Conservation (phyloP, 1,140 invertebrate species). For the Drosophila prosaltans region DNA sequence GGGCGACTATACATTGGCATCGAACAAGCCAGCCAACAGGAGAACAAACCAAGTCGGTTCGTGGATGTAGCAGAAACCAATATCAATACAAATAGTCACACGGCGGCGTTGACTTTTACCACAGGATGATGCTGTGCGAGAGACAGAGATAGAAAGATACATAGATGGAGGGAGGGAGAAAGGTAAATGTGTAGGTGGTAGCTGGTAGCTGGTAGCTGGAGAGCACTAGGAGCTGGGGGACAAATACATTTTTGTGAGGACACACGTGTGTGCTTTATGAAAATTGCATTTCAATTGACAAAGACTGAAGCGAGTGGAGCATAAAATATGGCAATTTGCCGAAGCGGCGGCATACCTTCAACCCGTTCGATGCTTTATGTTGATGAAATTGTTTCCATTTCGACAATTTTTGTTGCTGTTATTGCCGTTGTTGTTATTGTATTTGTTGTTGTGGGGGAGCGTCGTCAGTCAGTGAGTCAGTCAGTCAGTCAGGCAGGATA, state of each 20-base stretch:
- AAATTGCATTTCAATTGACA: constrained; percentile 81
- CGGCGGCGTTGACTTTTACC: constrained; percentile 45
- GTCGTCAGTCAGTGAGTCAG: constrained; percentile 17
- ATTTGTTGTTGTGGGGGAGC: constrained; percentile 30
- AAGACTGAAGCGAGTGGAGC: constrained; percentile 47
- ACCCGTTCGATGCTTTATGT: constrained; percentile 67
- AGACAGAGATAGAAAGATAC: background rate
- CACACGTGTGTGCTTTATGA: constrained; percentile 76
- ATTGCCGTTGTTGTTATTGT: constrained; percentile 28
- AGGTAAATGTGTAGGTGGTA: background rate
- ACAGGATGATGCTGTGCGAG: constrained; percentile 26
- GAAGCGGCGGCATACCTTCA: constrained; percentile 37
- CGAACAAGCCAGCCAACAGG: constrained; percentile 30
- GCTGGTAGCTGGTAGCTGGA: too few relatives aligned
- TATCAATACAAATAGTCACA: constrained; percentile 39
- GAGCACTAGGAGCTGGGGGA: background rate
- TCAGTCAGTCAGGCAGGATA: constrained; percentile 46
- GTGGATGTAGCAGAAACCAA: constrained; percentile 26
- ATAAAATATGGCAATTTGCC: constrained; percentile 78
- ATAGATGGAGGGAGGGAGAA: background rate
- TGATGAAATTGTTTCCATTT: constrained; percentile 79
- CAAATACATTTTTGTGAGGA: constrained; percentile 8
- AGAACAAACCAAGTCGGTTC: constrained; percentile 8
- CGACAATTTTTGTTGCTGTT: constrained; percentile 53
- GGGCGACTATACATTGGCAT: constrained; percentile 53